Evolutionary conservation across 2,888 invertebrate species (phyloP).

Genomic region (Nemotelus nigrinus): DNA sequence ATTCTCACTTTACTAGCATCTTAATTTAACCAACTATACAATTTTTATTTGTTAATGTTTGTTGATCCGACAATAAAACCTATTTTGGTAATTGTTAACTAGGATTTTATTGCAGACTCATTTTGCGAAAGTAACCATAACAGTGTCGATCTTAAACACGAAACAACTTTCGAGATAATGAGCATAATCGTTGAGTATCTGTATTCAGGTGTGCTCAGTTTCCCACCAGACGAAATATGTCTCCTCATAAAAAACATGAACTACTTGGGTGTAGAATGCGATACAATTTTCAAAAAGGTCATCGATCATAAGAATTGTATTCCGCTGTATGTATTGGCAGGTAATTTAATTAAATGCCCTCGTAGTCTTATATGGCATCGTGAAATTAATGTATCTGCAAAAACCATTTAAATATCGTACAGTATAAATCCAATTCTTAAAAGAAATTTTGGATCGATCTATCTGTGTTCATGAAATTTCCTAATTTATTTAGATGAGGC

Average conservation of each 20-base stretch:
- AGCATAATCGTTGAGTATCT: neutral
- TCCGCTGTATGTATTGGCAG: neutral
- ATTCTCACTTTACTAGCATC: too few species aligned
- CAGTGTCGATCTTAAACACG: conserved; percentile 11
- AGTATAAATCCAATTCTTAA: too few species aligned
- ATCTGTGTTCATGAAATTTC: too few species aligned
- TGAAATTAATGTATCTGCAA: too few species aligned
- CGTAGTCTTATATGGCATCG: too few species aligned
- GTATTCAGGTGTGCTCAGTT: neutral
- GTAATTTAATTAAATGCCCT: neutral
- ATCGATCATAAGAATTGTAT: conserved; percentile 9
- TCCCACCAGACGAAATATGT: neutral
- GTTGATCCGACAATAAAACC: too few species aligned
- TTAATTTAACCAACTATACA: too few species aligned
- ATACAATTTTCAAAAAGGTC: neutral
- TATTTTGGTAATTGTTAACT: too few species aligned
- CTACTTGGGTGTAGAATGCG: conserved; percentile 9
- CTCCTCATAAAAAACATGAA: neutral
- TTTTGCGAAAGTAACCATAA: conserved; percentile 11
- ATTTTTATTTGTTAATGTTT: too few species aligned
- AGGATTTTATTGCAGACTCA: neutral
- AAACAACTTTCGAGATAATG: conserved; percentile 11
- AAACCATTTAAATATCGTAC: too few species aligned
- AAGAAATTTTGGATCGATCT: too few species aligned
- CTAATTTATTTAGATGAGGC: neutral